Conservation (phyloP, 2,888 invertebrate species). For the Venustoraphidia nigricollis region DNA sequence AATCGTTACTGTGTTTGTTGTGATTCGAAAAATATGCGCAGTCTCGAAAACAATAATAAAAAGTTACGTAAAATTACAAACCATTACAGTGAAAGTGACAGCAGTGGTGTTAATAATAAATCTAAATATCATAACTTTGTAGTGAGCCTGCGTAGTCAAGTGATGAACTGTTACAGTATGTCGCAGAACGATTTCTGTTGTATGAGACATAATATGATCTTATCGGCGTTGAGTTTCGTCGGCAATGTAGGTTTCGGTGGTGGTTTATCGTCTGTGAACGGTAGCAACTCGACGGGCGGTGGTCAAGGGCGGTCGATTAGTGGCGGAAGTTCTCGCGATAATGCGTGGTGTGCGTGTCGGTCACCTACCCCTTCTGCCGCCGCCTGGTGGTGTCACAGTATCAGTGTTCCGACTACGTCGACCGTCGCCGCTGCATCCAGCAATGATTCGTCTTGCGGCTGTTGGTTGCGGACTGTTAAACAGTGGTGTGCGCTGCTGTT, state of each 20-base stretch:
- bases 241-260: constrained; percentile 9
- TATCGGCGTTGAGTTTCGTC: background rate
- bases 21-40: constrained; percentile 7
- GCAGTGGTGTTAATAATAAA: background rate
- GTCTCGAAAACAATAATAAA: constrained; percentile 16
- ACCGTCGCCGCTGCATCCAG: background rate
- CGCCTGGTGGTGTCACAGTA: too few species aligned
- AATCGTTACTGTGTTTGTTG: constrained; percentile 7
- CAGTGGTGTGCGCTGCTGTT: constrained; percentile 43
- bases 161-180: constrained; percentile 21
- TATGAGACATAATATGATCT: constrained; percentile 6
- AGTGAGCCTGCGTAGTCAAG: constrained; percentile 21
- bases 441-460: constrained; percentile 14
- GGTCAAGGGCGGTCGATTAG: constrained; percentile 6
- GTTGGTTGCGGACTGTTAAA: constrained; percentile 22
- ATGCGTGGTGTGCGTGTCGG: constrained; percentile 7
- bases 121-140: constrained; percentile 23
- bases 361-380: too few species aligned
- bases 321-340: constrained; percentile 7
- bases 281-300: constrained; percentile 2
- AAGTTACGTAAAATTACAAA: constrained; percentile 12
- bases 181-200: constrained; percentile 18
- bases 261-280: too few species aligned
- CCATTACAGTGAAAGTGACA: background rate
- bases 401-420: background rate